Conservation (phyloP, 2,888 invertebrate species). For the Tryphoninae sp. region DNA sequence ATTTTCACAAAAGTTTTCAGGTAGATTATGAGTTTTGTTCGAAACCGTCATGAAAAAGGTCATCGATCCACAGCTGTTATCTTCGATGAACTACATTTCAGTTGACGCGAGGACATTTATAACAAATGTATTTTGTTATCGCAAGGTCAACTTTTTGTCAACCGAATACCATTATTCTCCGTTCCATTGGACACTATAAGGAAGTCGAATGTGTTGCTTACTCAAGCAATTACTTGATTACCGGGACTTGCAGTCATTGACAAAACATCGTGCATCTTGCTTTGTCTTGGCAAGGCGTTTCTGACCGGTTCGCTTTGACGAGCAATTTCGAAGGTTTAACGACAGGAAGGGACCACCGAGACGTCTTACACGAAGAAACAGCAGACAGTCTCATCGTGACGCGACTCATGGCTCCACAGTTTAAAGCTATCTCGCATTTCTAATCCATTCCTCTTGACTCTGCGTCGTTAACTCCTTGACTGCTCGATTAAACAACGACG, state of each 20-base stretch:
- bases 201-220: not conserved
- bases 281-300: conserved; percentile 6
- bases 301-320: conserved; percentile 47
- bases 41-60: no score
- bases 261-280: conserved; percentile 30
- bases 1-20: no score
- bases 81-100: no score
- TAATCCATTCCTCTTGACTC: conserved; percentile 45
- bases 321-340: conserved; percentile 54
- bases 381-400: not conserved
- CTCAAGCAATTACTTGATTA: conserved; percentile 44
- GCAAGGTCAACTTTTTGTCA: not conserved
- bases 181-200: conserved; percentile 12
- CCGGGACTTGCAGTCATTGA: conserved; percentile 40
- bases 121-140: not conserved
- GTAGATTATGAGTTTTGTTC: no score
- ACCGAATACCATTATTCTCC: not conserved
- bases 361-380: conserved; percentile 7
- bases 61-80: no score
- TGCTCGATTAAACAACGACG: conserved; percentile 41
- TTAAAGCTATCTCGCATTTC: conserved; percentile 23
- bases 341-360: conserved; percentile 28
- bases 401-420: not conserved
- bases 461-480: conserved; percentile 40
- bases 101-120: no score